A percentile compares a stretch with the other conserved stretches of the same genome.
Conservation (phyloP, 2,113 vertebrate species). For the Micromys minutus region DNA sequence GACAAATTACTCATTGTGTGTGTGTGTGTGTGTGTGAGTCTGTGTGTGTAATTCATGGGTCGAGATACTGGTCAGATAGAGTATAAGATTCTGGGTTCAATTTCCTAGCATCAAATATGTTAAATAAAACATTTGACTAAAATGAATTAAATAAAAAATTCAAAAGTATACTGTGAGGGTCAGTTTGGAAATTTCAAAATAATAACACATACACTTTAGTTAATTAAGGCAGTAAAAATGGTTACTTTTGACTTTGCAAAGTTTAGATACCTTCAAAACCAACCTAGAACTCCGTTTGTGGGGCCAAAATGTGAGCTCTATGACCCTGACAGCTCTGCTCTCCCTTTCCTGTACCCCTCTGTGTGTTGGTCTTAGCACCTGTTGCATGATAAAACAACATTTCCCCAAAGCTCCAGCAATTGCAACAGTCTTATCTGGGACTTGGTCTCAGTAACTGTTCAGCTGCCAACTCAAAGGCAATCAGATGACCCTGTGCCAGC, state of each 20-base stretch:
- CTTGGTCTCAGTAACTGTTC: background rate
- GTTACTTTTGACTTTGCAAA: conserved; percentile 1
- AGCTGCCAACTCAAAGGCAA: background rate
- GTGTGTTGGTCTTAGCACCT: background rate
- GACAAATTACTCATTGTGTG: background rate
- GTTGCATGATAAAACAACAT: conserved; percentile 11
- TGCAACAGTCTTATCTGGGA: conserved; percentile 30
- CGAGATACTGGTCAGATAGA: background rate
- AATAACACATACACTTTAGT: background rate
- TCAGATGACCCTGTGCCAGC: background rate
- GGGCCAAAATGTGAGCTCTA: background rate
- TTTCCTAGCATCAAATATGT: background rate
- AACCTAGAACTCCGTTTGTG: background rate
- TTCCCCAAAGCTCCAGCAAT: conserved; percentile 35
- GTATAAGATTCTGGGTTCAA: background rate
- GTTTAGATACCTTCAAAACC: background rate
- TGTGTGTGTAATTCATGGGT: background rate
- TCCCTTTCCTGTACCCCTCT: background rate
- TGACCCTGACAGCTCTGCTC: background rate
- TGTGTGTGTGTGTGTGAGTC: background rate
- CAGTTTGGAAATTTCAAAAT: background rate
- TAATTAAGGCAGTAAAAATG: background rate
- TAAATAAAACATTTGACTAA: too few relatives aligned
- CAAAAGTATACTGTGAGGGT: background rate
- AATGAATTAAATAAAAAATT: background rate